Percentiles rank a stretch among this genome's conserved stretches.
phyloP scores from a whole-genome alignment of 2,888 invertebrate species.

The Drosophila eohydei region DNA sequence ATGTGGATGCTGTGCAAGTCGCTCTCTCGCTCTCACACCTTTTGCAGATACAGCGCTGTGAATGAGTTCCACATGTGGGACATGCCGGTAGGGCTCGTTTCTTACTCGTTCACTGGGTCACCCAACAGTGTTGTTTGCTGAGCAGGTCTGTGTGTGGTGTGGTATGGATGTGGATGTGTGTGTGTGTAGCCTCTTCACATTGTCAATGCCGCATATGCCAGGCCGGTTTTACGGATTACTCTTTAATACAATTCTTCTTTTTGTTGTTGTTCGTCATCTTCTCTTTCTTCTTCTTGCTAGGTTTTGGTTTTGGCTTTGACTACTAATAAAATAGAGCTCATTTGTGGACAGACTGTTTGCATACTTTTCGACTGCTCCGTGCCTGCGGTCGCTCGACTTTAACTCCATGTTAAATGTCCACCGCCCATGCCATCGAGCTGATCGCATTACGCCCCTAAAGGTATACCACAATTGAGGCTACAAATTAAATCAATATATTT shows the following conservation, averaged over 20 bases:
- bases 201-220: conserved; percentile 58
- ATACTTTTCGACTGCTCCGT: conserved; percentile 44
- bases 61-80: conserved; percentile 48
- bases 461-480: conserved; percentile 29
- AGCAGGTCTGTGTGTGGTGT: conserved; percentile 4
- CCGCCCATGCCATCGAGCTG: conserved; percentile 6
- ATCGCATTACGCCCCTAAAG: conserved; percentile 31
- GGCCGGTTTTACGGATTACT: conserved; percentile 71
- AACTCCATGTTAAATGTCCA: conserved; percentile 41
- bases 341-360: conserved; percentile 20
- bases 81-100: conserved; percentile 14
- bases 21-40: conserved; percentile 16
- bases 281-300: conserved; percentile 11
- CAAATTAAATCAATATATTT: conserved; percentile 55
- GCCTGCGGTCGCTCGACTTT: conserved; percentile 36
- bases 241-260: conserved; percentile 43
- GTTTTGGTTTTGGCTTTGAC: conserved; percentile 34
- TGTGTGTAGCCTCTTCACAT: conserved; percentile 24
- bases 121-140: conserved; percentile 62
- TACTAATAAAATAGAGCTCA: conserved; percentile 21
- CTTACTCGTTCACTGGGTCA: conserved; percentile 82
- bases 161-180: conserved; percentile 2
- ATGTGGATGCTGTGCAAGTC: conserved; percentile 57
- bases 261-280: conserved; percentile 5
- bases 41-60: conserved; percentile 65